Base-by-base conservation (phyloP, 64 coral and sea anemone genomes). In the Stylophora pistillata region DNA sequence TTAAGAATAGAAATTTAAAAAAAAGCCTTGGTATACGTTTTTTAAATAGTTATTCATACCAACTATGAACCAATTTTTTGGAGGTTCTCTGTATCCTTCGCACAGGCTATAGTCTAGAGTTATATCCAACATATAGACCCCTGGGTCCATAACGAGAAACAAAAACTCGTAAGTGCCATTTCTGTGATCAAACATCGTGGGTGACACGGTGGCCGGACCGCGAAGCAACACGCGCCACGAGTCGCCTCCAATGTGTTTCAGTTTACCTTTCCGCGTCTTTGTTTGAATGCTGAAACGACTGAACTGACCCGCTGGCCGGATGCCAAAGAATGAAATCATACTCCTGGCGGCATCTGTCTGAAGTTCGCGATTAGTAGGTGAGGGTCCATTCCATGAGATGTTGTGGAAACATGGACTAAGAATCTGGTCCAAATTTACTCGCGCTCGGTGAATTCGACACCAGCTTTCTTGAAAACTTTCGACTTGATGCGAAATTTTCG, bases 161-260 rank as follows among this genome's bases (percentile, higher is more conserved):
- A 95, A 32, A 0, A 95, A 91, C 74, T 99, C 93, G 63, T 99
- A 99, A 76, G 71, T 87, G 10, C 97, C 97, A 78, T 95, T 90
- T 0, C 87, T 84, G 58, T 88, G n/a, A 74, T 99, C 97, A 87
- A 99, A 99, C 20, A 95, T 83, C 26, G 90, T 90, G 32, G 97
- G 89, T 31, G 88, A 74, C 97, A 41, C 37, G 6, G 37, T 41
- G 37, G 37, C 37, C 37, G 37, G 37, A 41, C 37, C 37, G 37
- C 2, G 37, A 41, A 41, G 37, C 37, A 41, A 41, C 37, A 41
- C 37, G 37, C 37, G 37, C 37, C 37, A 41, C 37, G 37, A 41
- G 37, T 41, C 37, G 7, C 37, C 97, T n/a, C 97, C 97, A 53
- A 73, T 78, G 13, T 66, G 53, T 63, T 95, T 95, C 30, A 87